phyloP scores from a whole-genome alignment of 2,888 invertebrate species.

The Toxonevra muliebris region DNA sequence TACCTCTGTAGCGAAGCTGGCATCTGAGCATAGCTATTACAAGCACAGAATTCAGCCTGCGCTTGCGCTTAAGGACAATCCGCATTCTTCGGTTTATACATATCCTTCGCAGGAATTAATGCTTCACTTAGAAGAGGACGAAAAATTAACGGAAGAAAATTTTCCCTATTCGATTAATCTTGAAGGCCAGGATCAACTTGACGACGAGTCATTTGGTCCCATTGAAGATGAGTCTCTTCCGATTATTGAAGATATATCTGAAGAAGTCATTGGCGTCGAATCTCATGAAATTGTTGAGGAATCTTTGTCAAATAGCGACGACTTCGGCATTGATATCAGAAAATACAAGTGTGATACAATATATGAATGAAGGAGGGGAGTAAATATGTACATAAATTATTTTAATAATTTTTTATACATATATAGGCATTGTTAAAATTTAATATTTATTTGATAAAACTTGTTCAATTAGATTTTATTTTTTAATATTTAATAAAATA shows the following conservation, averaged over 20 bases:
- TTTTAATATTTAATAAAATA: not conserved
- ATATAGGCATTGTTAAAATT: not conserved
- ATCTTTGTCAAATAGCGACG: not conserved
- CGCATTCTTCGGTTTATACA: not conserved
- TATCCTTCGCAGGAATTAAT: not conserved
- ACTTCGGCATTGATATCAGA: not conserved
- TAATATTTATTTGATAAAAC: not conserved
- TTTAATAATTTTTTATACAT: not conserved
- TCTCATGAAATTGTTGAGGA: slow-evolving; percentile 1
- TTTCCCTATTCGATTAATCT: no score
- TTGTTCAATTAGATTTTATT: not conserved
- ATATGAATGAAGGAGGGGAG: slow-evolving; percentile 2
- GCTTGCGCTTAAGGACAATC: no score
- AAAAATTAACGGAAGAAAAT: not conserved
- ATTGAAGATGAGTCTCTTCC: no score
- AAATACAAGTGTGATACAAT: slow-evolving; percentile 2
- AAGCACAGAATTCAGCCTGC: not conserved
- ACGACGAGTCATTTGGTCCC: no score
- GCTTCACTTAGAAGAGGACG: not conserved
- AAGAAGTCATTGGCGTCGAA: not conserved
- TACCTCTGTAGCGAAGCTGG: slow-evolving; percentile 32
- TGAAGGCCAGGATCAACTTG: no score
- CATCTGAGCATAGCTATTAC: slow-evolving; percentile 15
- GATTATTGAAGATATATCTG: not conserved
- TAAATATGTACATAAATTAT: not conserved